Evolutionary conservation across 2,113 vertebrate species (phyloP).

Genomic region (Fulica atra): DNA sequence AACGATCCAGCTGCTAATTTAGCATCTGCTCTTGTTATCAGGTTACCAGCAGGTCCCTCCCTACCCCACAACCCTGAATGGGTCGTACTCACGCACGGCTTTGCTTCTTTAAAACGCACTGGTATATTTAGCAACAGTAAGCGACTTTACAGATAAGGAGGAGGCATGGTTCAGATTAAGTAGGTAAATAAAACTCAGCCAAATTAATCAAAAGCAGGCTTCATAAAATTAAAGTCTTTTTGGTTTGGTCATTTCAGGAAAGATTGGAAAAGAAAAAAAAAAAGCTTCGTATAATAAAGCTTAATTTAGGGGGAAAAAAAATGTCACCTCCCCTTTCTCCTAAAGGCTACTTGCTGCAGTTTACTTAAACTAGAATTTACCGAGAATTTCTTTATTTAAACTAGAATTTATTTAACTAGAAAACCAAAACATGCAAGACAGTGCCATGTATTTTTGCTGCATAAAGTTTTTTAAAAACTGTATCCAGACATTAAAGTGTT

Average conservation of each 20-base stretch:
- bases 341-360: background rate
- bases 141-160: background rate
- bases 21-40: conserved; percentile 69
- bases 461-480: background rate
- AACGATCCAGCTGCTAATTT: conserved; percentile 72
- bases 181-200: background rate
- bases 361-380: background rate
- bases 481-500: background rate
- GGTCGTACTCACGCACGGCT: background rate
- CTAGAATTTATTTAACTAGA: background rate
- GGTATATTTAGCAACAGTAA: conserved; percentile 48
- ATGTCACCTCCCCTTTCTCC: background rate
- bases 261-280: background rate
- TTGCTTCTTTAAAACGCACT: conserved; percentile 35
- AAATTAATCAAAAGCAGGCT: conserved; percentile 2
- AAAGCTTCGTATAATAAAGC: background rate
- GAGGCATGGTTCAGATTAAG: conserved; percentile 6
- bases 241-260: background rate
- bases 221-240: background rate
- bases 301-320: background rate
- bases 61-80: conserved; percentile 31
- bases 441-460: background rate
- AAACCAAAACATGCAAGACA: background rate
- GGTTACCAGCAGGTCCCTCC: conserved; percentile 66
- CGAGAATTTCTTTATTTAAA: background rate